Evolutionary conservation across 2,113 vertebrate genomes (phyloP).

Genomic region (Thamnaconus septentrionalis): DNA sequence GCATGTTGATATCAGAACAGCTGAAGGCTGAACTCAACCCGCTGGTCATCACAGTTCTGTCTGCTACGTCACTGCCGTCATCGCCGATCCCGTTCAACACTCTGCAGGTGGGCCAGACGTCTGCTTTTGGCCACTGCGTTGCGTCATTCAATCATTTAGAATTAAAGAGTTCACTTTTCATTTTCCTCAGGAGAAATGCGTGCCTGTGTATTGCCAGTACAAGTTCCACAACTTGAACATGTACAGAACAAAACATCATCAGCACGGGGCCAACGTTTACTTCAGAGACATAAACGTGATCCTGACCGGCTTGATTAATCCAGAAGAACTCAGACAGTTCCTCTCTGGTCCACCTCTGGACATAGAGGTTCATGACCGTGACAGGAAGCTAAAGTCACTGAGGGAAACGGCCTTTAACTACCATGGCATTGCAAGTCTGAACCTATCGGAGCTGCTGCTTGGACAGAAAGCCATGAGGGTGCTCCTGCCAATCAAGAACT

Average conservation of each 20-base stretch:
- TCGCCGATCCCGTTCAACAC: constrained; percentile 68
- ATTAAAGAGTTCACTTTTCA: not conserved
- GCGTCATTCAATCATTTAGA: no score
- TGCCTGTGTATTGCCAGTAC: constrained; percentile 84
- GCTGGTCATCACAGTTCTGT: constrained; percentile 78
- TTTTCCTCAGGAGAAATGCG: constrained; percentile 70
- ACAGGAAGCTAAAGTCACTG: constrained; percentile 63
- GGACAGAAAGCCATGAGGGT: constrained; percentile 73
- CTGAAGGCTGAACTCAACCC: constrained; percentile 83
- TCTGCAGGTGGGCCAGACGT: constrained; percentile 72
- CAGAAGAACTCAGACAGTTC: constrained; percentile 70
- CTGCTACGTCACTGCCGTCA: constrained; percentile 75
- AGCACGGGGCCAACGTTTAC: constrained; percentile 68
- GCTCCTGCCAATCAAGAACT: constrained; percentile 69
- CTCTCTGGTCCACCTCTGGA: constrained; percentile 79
- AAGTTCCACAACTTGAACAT: constrained; percentile 68
- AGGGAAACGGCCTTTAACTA: constrained; percentile 45
- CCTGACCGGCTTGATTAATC: constrained; percentile 74
- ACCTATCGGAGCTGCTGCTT: constrained; percentile 75
- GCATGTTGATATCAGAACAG: constrained; percentile 79
- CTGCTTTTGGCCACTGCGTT: no score
- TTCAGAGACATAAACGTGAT: constrained; percentile 84
- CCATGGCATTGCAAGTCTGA: constrained; percentile 76
- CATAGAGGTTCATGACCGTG: constrained; percentile 85
- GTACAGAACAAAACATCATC: constrained; percentile 72